Base-by-base conservation (phyloP, 2,888 invertebrate genomes). In the Tillus elongatus region DNA sequence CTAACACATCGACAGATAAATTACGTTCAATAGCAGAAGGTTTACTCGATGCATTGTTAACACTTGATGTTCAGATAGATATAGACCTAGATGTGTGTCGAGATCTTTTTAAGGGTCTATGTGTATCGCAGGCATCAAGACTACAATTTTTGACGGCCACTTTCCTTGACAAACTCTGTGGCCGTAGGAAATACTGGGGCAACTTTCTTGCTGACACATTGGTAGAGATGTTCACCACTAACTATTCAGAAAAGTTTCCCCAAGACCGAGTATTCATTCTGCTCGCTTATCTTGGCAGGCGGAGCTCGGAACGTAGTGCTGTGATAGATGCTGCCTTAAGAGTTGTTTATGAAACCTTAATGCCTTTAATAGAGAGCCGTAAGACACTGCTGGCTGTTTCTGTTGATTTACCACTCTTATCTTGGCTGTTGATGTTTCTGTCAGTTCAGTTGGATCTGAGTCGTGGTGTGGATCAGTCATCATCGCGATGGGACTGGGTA, bases 241-340 rank as follows among this genome's bases (percentile, higher is more conserved):
- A 81, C 30, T 84, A 86, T 49, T 80, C 79, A 14, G 75, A 78
- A 49, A 80, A 86, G 33, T 84, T 86, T 46, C 86, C 91, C 9
- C 83, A 90, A 53, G 90, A 92, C 66, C 79, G 90, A 55, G 84
- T 91, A 42, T 87, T 93, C 56, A 82, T 91, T 47, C 69, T 92
- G 41, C 68, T 92, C 44, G 83, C 88, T 45, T 90, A 87, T 65
- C 74, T 93, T 69, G 86, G 86, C 37, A 83, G 90, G 52, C 84
- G 86, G 59, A 84, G 82, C 42, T 69, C 69, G 3, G 74, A 77
- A 40, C 75, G 75, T 49, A 74, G 74, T 50, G 71, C 72, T 50
- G 74, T 77, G n/a, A 69, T 82, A 48, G 71, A 74, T 60, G 73
- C 78, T 2, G 74, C 77, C 42, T 64, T 78, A 52, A 74, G 70